Conservation (phyloP, 2,113 vertebrate genomes). For the Ariopsis seemanni region DNA sequence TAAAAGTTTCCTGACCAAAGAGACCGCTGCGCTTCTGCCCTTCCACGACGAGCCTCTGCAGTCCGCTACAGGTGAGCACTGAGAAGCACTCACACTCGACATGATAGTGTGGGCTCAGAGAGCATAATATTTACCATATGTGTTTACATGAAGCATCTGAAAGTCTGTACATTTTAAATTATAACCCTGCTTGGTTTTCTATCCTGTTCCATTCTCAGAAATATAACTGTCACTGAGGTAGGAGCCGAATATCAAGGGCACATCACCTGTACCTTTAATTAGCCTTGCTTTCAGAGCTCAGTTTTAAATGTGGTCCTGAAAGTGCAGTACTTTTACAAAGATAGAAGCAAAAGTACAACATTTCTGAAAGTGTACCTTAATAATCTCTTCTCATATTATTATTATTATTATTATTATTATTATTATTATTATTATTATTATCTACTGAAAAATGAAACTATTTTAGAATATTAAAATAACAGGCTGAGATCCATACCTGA, state of each 20-base stretch:
- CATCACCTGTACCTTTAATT: background rate
- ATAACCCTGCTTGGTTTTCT: background rate
- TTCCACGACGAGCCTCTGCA: slow-evolving; percentile 83
- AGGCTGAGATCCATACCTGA: background rate
- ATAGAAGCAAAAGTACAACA: background rate
- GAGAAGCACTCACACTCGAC: background rate
- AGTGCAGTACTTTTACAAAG: background rate
- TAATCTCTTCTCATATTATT: background rate
- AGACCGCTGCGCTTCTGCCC: slow-evolving; percentile 75
- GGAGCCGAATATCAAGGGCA: background rate
- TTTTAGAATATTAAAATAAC: background rate
- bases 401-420: background rate
- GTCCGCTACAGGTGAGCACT: slow-evolving; percentile 79
- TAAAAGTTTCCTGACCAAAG: slow-evolving; percentile 84
- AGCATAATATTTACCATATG: background rate
- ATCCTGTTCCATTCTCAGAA: background rate
- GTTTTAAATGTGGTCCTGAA: background rate
- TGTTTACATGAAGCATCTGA: background rate
- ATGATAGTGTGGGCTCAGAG: background rate
- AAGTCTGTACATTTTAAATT: background rate
- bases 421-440: background rate
- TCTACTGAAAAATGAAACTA: background rate
- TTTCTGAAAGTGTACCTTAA: background rate
- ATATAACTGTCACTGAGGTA: background rate
- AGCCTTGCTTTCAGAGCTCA: background rate